Conservation (phyloP, 2,113 vertebrate genomes). For the Kryptolebias marmoratus region DNA sequence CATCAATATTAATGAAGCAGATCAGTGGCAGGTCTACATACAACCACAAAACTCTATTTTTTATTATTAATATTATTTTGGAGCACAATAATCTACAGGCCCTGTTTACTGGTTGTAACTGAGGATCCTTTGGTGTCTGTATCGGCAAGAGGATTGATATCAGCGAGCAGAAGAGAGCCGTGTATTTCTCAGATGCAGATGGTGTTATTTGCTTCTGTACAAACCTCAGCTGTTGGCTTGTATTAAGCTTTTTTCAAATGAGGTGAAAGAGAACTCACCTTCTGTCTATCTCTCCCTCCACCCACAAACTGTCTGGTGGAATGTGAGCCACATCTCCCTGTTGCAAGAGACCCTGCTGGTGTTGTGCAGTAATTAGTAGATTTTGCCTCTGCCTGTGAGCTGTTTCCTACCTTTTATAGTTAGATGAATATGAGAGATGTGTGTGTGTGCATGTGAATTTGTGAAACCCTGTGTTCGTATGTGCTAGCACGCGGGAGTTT, state of each 20-base stretch:
- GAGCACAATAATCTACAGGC: slow-evolving; percentile 12
- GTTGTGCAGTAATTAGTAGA: slow-evolving; percentile 21
- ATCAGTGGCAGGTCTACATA: slow-evolving; percentile 19
- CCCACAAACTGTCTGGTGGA: slow-evolving; percentile 5
- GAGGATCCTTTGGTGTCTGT: slow-evolving; percentile 13
- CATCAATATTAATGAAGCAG: slow-evolving; percentile 65
- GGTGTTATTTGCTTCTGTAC: slow-evolving; percentile 43
- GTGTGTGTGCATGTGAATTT: background rate
- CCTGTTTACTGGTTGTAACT: slow-evolving; percentile 40
- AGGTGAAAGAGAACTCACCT: slow-evolving; percentile 32
- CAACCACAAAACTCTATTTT: slow-evolving; percentile 2
- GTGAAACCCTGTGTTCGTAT: background rate
- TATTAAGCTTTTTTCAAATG: slow-evolving; percentile 31
- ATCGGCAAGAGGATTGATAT: slow-evolving; percentile 34
- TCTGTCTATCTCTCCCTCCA: slow-evolving; percentile 15
- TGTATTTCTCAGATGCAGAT: slow-evolving; percentile 45
- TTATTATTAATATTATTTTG: background rate
- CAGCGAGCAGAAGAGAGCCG: slow-evolving; percentile 9
- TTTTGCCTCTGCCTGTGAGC: slow-evolving; percentile 28
- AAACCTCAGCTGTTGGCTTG: slow-evolving; percentile 50
- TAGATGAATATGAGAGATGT: slow-evolving; percentile 17
- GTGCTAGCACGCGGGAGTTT: slow-evolving; percentile 25
- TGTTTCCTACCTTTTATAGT: slow-evolving; percentile 20
- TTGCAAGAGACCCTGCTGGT: slow-evolving; percentile 5
- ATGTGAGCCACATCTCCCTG: slow-evolving; percentile 9